Evolutionary conservation across 2,888 invertebrate genomes (phyloP).

Genomic region (Euzetes globulus): DNA sequence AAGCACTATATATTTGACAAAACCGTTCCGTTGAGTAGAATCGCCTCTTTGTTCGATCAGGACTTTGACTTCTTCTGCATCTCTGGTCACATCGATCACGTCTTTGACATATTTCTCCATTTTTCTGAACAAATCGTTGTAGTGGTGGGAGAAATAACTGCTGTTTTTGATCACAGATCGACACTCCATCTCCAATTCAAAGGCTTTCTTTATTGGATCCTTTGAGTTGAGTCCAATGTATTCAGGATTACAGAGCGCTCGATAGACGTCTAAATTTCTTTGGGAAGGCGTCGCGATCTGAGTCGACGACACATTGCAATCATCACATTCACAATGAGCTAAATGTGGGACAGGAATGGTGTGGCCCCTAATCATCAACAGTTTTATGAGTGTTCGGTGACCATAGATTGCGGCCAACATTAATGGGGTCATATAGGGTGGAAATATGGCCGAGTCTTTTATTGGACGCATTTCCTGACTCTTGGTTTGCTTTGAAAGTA

Average conservation of each 20-base stretch:
- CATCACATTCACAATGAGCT: slow-evolving; percentile 1
- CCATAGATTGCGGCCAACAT: slow-evolving; percentile 4
- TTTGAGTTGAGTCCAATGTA: background rate
- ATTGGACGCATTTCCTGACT: background rate
- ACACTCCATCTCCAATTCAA: background rate
- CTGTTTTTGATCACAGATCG: background rate
- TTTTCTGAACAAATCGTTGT: background rate
- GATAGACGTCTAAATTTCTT: background rate
- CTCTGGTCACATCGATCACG: background rate
- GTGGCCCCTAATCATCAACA: background rate
- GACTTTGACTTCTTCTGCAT: background rate
- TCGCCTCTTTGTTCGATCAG: background rate
- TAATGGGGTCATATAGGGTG: slow-evolving; percentile 1
- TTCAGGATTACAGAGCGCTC: background rate
- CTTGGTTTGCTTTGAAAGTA: background rate
- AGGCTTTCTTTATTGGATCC: background rate
- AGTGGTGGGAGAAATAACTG: background rate
- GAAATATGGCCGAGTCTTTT: background rate
- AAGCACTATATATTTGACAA: background rate
- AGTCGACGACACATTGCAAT: background rate
- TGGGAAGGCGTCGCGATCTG: background rate
- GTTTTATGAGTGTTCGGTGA: background rate
- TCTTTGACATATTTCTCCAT: background rate
- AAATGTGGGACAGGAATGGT: background rate
- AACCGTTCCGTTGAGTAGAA: background rate